Base-by-base conservation (phyloP, 2,888 invertebrate species). In the Terebella lapidaria region DNA sequence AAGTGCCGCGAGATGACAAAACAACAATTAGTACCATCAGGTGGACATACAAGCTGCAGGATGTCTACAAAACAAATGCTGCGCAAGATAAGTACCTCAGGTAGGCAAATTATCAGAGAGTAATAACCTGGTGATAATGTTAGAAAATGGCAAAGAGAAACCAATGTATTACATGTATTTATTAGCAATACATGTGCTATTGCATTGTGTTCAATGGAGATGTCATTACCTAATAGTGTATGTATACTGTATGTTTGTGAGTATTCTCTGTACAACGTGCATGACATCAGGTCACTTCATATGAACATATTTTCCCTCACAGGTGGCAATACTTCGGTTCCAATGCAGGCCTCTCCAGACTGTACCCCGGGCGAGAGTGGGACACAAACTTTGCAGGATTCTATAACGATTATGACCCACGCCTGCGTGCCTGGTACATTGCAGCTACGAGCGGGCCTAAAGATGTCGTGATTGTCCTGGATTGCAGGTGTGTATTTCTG, bases 271-370 rank as follows among this genome's bases (percentile, higher is more conserved):
- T n/a, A n/a, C n/a, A n/a, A n/a, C n/a, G n/a, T n/a, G n/a, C n/a
- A n/a, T n/a, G n/a, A n/a, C n/a, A n/a, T n/a, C n/a, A n/a, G n/a
- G n/a, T n/a, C n/a, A n/a, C n/a, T n/a, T n/a, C n/a, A n/a, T n/a
- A n/a, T n/a, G n/a, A n/a, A n/a, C n/a, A n/a, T n/a, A 35, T 35
- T 35, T 35, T 35, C 42, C 10, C 42, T n/a, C 59, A 15, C 58
- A 78, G 81, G 59, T 81, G 81, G 81, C 81, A 81, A 68, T 81
- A 81, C 64, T 81, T 81, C 74, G 81, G 81, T 2, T 79, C 81
- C 0, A 78, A 72, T 25, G 71, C 75, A 24, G 81, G 81, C 20
- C 72, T 80, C 22, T 73, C 74, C 3, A 66, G 81, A 22, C 66
- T 79, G 3, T 81, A 72, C 63, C 81, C 81, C n/a, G 81, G 81